Evolutionary conservation across 2,888 invertebrate species (phyloP), one percentile per base, ranked within the genome.

Genomic region (Blomia tropicalis): DNA sequence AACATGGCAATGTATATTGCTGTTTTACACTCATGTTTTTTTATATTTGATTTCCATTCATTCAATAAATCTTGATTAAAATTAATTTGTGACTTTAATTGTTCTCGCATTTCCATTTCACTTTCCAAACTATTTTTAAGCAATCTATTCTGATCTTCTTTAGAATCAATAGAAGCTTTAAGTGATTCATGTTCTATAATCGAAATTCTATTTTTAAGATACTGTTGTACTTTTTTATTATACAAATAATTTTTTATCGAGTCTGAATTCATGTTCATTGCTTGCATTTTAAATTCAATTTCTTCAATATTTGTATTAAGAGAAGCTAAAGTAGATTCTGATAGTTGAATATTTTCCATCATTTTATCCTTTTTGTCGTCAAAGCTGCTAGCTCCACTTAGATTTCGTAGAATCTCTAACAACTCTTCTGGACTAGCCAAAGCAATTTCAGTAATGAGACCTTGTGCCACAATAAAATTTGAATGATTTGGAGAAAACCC

Each of bases 401-500:
- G 17, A 4, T 2, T 3, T n/a, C 56, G 56, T 25, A 56, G 23
- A 19, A 31, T 56, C 2, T 56, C 25, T 27, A 56, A 30, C 25
- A 56, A 19, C 11, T 31, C n/a, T 7, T 27, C 23, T 19, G 31
- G 31, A 25, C 29, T 56, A 4, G 30, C 29, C 14, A 29, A 27
- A 7, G 56, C 56, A 36, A 56, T 11, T 2, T 56, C 56, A 3
- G 31, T 3, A 7, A 56, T 30, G 11, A 56, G 23, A 25, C 56
- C 56, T 36, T 56, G 56, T 19, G 11, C 11, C 11, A 56, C 56
- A 1, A 56, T 2, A 27, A 56, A 56, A 19, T 56, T 14, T 2
- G 56, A 56, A 36, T 56, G 22, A 25, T 56, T 27, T 2, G 29
- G 56, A 7, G 56, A 56, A 36, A 56, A 56, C 11, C 56, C 56